Conservation (phyloP, 2,797 vertebrate genomes). For the Xiphophorus birchmanni region DNA sequence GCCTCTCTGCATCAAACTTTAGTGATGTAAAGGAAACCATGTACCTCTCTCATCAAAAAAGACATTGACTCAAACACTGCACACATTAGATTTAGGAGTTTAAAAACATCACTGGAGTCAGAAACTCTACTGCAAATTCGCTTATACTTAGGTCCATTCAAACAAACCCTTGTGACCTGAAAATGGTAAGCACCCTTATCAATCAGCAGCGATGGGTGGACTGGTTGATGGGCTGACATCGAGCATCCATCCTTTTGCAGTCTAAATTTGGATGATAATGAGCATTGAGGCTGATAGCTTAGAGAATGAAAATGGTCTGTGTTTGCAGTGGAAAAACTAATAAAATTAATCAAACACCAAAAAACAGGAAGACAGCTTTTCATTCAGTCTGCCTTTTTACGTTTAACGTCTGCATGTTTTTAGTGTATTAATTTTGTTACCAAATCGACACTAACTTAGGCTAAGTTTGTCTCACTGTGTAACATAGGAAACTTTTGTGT, state of each 20-base stretch:
- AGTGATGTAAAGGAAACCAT: not conserved
- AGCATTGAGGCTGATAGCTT: constrained; percentile 45
- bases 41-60: not conserved
- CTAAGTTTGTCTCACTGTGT: not conserved
- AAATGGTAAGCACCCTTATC: constrained; percentile 64
- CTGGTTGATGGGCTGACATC: constrained; percentile 40
- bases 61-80: not conserved
- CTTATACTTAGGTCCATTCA: constrained; percentile 36
- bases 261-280: constrained; percentile 69
- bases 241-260: constrained; percentile 66
- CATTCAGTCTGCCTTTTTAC: constrained; percentile 38
- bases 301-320: constrained; percentile 52
- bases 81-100: not conserved
- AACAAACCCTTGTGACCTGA: constrained; percentile 63
- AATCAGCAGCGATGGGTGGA: constrained; percentile 50
- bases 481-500: not conserved
- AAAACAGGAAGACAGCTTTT: constrained; percentile 33
- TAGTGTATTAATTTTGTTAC: not conserved
- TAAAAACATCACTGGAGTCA: not conserved
- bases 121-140: constrained; percentile 23
- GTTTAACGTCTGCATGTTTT: constrained; percentile 9
- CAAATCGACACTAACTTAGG: not conserved
- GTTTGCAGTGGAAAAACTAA: constrained; percentile 5
- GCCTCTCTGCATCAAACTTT: constrained; percentile 8
- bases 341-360: constrained; percentile 54